phyloP scores from a whole-genome alignment of 2,797 vertebrate genomes.

The Neosalanx taihuensis region DNA sequence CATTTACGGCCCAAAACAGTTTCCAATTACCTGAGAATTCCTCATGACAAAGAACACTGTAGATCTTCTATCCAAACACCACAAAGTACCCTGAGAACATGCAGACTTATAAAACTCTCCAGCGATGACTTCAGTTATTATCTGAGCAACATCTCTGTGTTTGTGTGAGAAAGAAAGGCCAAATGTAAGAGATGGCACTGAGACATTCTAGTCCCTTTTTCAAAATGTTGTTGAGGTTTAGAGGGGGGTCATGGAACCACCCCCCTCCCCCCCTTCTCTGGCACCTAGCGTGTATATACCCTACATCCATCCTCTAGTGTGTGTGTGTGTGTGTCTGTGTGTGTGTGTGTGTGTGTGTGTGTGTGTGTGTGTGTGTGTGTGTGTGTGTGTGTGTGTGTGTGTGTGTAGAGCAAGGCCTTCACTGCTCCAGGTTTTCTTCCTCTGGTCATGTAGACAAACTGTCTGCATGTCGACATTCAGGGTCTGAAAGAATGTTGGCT shows the following conservation, averaged over 20 bases:
- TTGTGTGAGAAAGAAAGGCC: not conserved
- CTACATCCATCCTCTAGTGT: not conserved
- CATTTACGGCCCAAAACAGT: not conserved
- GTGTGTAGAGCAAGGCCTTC: too few relatives aligned
- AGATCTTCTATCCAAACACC: not conserved
- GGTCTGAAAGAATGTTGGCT: conserved; percentile 2
- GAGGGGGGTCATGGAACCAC: too few relatives aligned
- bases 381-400: not conserved
- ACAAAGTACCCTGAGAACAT: not conserved
- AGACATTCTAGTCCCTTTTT: not conserved
- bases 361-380: not conserved
- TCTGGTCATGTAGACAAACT: not conserved
- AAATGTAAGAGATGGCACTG: not conserved
- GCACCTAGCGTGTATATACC: too few relatives aligned
- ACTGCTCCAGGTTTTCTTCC: too few relatives aligned
- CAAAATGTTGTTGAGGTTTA: not conserved
- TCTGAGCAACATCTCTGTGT: not conserved
- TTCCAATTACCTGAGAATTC: not conserved
- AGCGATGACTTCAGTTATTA: not conserved
- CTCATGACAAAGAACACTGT: not conserved
- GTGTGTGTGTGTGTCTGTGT: conserved; percentile 1
- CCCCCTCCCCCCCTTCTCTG: too few relatives aligned
- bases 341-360: not conserved
- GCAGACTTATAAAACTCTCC: not conserved
- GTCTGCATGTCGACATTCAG: not conserved